phyloP scores from a whole-genome alignment of 2,113 vertebrate genomes.

The Galeopterus variegatus region DNA sequence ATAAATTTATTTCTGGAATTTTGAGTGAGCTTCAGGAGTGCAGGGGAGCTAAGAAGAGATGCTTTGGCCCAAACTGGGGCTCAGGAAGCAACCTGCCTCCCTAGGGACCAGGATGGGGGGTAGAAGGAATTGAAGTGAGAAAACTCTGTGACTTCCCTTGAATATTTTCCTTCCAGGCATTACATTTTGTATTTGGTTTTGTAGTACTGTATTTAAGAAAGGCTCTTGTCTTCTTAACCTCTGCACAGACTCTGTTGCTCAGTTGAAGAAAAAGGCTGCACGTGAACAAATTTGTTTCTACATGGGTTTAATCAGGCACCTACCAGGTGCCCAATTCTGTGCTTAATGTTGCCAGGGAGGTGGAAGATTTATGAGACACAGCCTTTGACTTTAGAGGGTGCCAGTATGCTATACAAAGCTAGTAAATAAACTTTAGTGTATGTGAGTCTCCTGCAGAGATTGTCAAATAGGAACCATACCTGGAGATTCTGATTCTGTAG shows the following conservation, averaged over 20 bases:
- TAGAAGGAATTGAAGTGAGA: background rate
- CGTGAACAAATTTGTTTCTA: conserved; percentile 71
- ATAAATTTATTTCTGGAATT: conserved; percentile 28
- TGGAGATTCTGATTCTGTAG: conserved; percentile 18
- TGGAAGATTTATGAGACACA: conserved; percentile 78
- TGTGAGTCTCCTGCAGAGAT: conserved; percentile 39
- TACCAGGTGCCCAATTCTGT: conserved; percentile 72
- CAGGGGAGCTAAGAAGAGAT: background rate
- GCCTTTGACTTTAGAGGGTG: conserved; percentile 76
- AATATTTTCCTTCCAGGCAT: background rate
- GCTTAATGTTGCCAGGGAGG: conserved; percentile 69
- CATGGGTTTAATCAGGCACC: conserved; percentile 73
- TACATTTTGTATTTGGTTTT: conserved; percentile 20
- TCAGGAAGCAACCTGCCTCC: background rate
- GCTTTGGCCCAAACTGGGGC: background rate
- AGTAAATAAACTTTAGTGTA: conserved; percentile 60
- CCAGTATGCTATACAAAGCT: conserved; percentile 65
- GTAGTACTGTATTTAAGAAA: background rate
- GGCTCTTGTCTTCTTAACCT: conserved; percentile 59
- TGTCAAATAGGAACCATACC: conserved; percentile 16
- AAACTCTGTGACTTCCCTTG: background rate
- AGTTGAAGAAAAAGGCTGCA: conserved; percentile 54
- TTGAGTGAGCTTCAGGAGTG: background rate
- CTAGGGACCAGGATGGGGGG: background rate
- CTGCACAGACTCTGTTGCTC: conserved; percentile 47